Evolutionary conservation across 2,113 vertebrate species (phyloP).

Genomic region (Chaetops frenatus): DNA sequence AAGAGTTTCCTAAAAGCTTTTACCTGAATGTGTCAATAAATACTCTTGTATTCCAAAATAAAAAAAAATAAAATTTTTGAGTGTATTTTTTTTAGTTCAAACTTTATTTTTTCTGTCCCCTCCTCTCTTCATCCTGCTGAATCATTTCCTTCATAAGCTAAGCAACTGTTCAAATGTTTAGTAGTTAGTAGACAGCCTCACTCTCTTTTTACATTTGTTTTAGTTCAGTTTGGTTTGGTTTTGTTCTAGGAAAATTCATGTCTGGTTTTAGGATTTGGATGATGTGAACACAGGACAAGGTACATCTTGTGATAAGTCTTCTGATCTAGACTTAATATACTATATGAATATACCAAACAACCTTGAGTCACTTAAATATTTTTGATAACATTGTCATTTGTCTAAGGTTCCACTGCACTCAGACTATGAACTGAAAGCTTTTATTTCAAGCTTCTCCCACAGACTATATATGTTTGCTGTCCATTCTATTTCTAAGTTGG

Average conservation of each 20-base stretch:
- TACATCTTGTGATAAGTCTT: neutral
- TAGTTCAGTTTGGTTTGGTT: neutral
- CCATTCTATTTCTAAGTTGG: neutral
- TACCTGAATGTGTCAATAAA: neutral
- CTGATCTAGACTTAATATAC: neutral
- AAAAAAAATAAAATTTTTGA: neutral
- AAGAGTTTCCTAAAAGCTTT: neutral
- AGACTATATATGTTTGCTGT: neutral
- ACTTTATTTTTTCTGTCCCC: neutral
- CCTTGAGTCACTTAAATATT: neutral
- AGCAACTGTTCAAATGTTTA: neutral
- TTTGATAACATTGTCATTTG: neutral
- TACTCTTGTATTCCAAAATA: neutral
- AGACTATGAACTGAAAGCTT: neutral
- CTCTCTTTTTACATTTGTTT: neutral
- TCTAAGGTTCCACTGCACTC: neutral
- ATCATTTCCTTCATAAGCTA: neutral
- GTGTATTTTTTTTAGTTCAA: neutral
- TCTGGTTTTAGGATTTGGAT: neutral
- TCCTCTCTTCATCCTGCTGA: neutral
- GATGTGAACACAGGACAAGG: neutral
- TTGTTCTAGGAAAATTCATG: neutral
- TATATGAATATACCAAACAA: neutral
- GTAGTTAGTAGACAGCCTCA: neutral
- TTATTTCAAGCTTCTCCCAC: neutral